These are phyloP conservation scores for Pammene aurita DNA, from an alignment of 2,888 invertebrate genomes.

Conservation along the genomic window DNA sequence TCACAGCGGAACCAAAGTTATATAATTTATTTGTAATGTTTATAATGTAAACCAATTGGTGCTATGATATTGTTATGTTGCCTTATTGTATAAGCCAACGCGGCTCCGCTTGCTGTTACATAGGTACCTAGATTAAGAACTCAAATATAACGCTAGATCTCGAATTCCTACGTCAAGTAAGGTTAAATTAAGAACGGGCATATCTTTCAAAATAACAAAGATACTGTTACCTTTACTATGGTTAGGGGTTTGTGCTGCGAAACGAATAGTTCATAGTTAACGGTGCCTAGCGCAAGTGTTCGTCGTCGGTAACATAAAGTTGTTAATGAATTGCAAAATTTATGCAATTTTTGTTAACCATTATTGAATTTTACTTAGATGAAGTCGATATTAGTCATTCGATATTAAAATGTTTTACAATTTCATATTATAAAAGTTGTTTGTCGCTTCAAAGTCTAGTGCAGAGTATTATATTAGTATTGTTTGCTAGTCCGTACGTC, in stretches of 20 bases:
- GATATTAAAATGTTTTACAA: constrained; percentile 30
- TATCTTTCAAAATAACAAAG: constrained; percentile 50
- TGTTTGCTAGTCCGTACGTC: constrained; percentile 30
- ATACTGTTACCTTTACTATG: constrained; percentile 49
- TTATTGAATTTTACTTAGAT: constrained; percentile 37
- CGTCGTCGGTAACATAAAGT: constrained; percentile 4
- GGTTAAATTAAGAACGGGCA: constrained; percentile 50
- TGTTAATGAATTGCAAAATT: constrained; percentile 31
- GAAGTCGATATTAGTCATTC: constrained; percentile 36
- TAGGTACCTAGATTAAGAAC: constrained; percentile 37
- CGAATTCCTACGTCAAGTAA: constrained; percentile 45
- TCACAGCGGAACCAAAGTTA: constrained; percentile 9
- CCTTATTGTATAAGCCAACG: constrained; percentile 39
- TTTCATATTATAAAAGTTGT: constrained; percentile 30
- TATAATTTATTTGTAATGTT: constrained; percentile 21
- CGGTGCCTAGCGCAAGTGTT: constrained; percentile 27
- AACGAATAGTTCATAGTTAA: constrained; percentile 27
- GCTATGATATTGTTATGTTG: constrained; percentile 42
- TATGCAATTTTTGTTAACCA: constrained; percentile 31
- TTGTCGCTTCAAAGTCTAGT: constrained; percentile 26
- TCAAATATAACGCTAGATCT: constrained; percentile 38
- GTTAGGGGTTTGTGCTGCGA: constrained; percentile 40
- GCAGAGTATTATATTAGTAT: constrained; percentile 5
- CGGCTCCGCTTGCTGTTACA: constrained; percentile 33
- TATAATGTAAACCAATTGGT: constrained; percentile 34